phyloP scores from a whole-genome alignment of 2,113 vertebrate genomes.

The Tamias sibiricus region DNA sequence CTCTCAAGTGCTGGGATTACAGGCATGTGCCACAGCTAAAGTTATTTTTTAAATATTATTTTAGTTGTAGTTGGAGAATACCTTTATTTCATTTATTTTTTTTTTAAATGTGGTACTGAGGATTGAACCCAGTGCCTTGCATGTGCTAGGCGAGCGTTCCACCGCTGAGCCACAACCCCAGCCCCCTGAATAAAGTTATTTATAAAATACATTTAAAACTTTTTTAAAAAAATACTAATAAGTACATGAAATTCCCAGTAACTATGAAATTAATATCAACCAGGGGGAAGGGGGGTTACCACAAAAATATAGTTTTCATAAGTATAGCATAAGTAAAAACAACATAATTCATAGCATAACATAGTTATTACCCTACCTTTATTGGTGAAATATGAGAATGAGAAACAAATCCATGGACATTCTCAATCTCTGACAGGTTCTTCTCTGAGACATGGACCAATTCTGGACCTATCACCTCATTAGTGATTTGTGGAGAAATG shows the following conservation, averaged over 20 bases:
- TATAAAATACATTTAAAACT: conserved; percentile 38
- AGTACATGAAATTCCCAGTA: conserved; percentile 25
- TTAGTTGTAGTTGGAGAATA: too few relatives aligned
- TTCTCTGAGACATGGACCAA: conserved; percentile 97
- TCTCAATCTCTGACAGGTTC: conserved; percentile 96
- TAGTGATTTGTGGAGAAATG: conserved; percentile 92
- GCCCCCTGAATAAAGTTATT: too few relatives aligned
- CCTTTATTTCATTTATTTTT: too few relatives aligned
- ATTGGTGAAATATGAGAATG: conserved; percentile 98
- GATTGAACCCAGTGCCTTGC: too few relatives aligned
- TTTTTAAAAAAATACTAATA: conserved; percentile 41
- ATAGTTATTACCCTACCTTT: conserved; percentile 90
- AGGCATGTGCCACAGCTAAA: too few relatives aligned
- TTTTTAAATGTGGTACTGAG: too few relatives aligned
- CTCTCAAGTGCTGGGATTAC: too few relatives aligned
- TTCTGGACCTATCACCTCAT: conserved; percentile 91
- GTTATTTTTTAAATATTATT: conserved; percentile 41
- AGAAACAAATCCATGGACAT: conserved; percentile 95
- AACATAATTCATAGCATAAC: conserved; percentile 1
- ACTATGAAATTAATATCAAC: conserved; percentile 30
- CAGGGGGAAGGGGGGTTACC: neutral
- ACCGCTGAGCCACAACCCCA: too few relatives aligned
- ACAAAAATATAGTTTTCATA: neutral
- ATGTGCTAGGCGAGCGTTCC: too few relatives aligned
- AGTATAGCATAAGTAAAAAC: neutral